A percentile compares a stretch with the other conserved stretches of the same genome.
Evolutionary conservation across 2,113 vertebrate genomes (phyloP).

Genomic region (Eretmochelys imbricata): DNA sequence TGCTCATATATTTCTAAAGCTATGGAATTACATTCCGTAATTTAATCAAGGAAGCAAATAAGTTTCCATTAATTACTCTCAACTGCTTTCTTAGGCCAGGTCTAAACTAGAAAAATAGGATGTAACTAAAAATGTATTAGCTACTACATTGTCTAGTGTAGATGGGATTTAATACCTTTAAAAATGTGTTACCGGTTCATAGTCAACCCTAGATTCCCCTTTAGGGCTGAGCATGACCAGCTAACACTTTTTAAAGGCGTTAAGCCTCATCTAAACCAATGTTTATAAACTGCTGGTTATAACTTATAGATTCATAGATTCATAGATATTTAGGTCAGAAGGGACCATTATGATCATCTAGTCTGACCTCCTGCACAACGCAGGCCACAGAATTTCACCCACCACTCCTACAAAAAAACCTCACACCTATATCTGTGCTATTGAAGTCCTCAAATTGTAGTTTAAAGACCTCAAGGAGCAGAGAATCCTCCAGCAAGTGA

Average conservation of each 20-base stretch:
- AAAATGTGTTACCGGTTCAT: neutral
- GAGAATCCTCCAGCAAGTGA: no score
- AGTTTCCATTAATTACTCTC: neutral
- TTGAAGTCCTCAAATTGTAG: no score
- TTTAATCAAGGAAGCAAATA: neutral
- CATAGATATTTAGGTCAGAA: no score
- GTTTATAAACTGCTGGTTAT: neutral
- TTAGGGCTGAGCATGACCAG: neutral
- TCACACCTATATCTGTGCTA: no score
- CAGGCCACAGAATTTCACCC: no score
- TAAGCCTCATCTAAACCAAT: neutral
- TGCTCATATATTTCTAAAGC: neutral
- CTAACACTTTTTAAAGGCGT: neutral
- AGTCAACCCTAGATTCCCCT: neutral
- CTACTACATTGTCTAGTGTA: neutral
- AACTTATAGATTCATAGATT: no score
- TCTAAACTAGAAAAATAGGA: neutral
- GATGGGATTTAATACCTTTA: neutral
- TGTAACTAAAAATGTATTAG: fast-evolving
- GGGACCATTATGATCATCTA: no score
- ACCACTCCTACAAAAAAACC: no score
- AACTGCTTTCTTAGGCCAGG: slow-evolving; percentile 26
- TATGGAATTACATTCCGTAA: neutral
- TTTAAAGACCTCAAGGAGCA: no score
- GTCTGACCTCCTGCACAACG: no score